Percentiles rank a stretch among this genome's conserved stretches.
These are phyloP conservation scores for Timandra comae DNA, from an alignment of 2,888 invertebrate species.

Conservation along the genomic window DNA sequence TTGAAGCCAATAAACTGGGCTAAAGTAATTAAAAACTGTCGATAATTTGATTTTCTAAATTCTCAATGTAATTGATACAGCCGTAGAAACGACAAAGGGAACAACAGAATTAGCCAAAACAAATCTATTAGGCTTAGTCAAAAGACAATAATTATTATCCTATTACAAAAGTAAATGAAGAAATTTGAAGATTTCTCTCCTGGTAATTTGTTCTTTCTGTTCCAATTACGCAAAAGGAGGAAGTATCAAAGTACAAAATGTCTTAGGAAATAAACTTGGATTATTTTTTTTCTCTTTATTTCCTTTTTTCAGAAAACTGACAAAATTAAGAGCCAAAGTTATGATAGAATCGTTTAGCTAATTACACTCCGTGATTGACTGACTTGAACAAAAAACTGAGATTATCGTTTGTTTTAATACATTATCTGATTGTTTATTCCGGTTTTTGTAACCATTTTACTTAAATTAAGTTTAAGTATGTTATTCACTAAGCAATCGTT, in stretches of 20 bases:
- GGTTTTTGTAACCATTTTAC: too few species aligned
- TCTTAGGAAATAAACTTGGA: conserved; percentile 29
- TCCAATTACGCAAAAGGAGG: conserved; percentile 41
- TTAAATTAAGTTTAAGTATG: too few species aligned
- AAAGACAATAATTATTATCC: conserved; percentile 48
- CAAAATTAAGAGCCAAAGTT: conserved; percentile 37
- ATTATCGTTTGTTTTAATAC: too few species aligned
- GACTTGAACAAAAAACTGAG: background rate
- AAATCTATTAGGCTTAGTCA: conserved; percentile 35
- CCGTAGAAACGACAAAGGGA: conserved; percentile 14
- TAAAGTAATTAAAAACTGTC: too few species aligned
- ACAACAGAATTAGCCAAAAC: conserved; percentile 20
- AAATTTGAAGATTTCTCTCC: conserved; percentile 39
- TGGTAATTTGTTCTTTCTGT: conserved; percentile 44
- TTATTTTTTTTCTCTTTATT: conserved; percentile 34
- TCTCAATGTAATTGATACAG: conserved; percentile 12
- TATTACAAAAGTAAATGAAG: conserved; percentile 50
- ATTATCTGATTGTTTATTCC: too few species aligned
- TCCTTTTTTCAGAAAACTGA: conserved; percentile 28
- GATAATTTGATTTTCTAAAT: background rate
- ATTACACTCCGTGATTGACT: conserved; percentile 28
- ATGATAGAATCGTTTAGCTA: conserved; percentile 31
- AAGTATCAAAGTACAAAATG: conserved; percentile 42
- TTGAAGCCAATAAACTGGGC: too few species aligned
- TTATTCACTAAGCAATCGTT: too few species aligned